Conservation (phyloP, 2,797 vertebrate genomes). For the Anolis apletophallus region DNA sequence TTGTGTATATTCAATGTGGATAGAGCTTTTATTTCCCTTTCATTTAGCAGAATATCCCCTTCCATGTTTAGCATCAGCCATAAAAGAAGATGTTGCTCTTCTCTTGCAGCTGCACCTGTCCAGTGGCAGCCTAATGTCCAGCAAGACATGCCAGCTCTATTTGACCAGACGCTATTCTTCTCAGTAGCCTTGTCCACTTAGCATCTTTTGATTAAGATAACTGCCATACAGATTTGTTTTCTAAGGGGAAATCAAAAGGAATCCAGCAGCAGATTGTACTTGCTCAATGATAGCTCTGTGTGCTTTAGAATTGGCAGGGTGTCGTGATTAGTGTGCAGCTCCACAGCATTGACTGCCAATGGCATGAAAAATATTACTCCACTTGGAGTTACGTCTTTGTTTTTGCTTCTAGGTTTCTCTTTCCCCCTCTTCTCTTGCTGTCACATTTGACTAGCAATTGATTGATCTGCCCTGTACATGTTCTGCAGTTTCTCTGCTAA, state of each 20-base stretch:
- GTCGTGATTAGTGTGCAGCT: slow-evolving; percentile 59
- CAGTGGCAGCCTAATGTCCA: slow-evolving; percentile 23
- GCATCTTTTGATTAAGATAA: slow-evolving; percentile 56
- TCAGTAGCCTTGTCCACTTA: slow-evolving; percentile 30
- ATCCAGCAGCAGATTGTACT: slow-evolving; percentile 67
- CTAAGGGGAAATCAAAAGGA: slow-evolving; percentile 52
- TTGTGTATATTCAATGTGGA: slow-evolving; percentile 21
- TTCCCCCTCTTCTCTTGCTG: slow-evolving; percentile 25
- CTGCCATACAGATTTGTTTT: slow-evolving; percentile 61
- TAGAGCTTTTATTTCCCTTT: slow-evolving; percentile 7
- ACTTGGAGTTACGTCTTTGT: slow-evolving; percentile 41
- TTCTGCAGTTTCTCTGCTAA: slow-evolving; percentile 38
- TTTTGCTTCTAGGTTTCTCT: slow-evolving; percentile 22
- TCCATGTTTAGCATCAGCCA: slow-evolving; percentile 36
- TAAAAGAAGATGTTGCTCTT: slow-evolving; percentile 42
- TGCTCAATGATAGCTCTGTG: slow-evolving; percentile 60
- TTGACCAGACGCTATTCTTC: slow-evolving; percentile 32
- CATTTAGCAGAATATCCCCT: slow-evolving; percentile 22
- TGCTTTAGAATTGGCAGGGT: slow-evolving; percentile 63
- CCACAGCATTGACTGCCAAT: slow-evolving; percentile 50
- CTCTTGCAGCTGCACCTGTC: slow-evolving; percentile 32
- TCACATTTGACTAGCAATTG: slow-evolving; percentile 53
- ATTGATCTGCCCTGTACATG: slow-evolving; percentile 9
- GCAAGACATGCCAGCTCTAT: slow-evolving; percentile 7
- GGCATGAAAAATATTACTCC: slow-evolving; percentile 51